Evolutionary conservation across 2,888 invertebrate genomes (phyloP).

Genomic region (Lycophotia porphyrea): DNA sequence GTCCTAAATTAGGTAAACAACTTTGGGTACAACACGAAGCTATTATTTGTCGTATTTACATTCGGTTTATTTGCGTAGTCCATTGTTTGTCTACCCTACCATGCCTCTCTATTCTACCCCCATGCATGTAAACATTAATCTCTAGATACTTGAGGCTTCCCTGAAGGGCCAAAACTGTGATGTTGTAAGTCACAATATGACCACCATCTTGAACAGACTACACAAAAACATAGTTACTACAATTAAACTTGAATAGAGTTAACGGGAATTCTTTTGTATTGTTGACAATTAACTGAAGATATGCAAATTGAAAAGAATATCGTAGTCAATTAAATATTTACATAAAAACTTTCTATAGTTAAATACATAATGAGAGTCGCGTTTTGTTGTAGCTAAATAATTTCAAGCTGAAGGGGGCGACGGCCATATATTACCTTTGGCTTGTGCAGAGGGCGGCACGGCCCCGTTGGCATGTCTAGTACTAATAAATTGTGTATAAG

Average conservation of each 20-base stretch:
- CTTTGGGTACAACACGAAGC: conserved; percentile 34
- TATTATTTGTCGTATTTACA: conserved; percentile 57
- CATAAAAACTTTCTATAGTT: conserved; percentile 38
- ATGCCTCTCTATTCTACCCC: conserved; percentile 24
- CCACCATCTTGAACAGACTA: conserved; percentile 24
- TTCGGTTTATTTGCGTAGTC: conserved; percentile 61
- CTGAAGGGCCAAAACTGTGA: conserved; percentile 53
- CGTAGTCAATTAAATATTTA: conserved; percentile 36
- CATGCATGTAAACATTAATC: conserved; percentile 59
- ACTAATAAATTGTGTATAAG: conserved; percentile 60
- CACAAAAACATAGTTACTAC: neutral
- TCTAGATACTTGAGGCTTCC: conserved; percentile 56
- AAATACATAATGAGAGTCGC: conserved; percentile 15
- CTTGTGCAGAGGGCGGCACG: conserved; percentile 46
- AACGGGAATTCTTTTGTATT: conserved; percentile 40
- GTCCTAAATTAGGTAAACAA: conserved; percentile 46
- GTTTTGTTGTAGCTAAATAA: conserved; percentile 30
- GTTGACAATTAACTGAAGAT: conserved; percentile 28
- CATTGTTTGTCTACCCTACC: conserved; percentile 63
- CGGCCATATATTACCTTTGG: conserved; percentile 33
- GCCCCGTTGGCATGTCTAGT: conserved; percentile 50
- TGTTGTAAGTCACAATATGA: conserved; percentile 43
- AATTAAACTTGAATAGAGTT: conserved; percentile 24
- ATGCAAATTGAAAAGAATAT: conserved; percentile 52
- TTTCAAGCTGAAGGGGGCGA: conserved; percentile 18